Base-by-base conservation (phyloP, 2,797 vertebrate species). In the Propithecus deckenii region DNA sequence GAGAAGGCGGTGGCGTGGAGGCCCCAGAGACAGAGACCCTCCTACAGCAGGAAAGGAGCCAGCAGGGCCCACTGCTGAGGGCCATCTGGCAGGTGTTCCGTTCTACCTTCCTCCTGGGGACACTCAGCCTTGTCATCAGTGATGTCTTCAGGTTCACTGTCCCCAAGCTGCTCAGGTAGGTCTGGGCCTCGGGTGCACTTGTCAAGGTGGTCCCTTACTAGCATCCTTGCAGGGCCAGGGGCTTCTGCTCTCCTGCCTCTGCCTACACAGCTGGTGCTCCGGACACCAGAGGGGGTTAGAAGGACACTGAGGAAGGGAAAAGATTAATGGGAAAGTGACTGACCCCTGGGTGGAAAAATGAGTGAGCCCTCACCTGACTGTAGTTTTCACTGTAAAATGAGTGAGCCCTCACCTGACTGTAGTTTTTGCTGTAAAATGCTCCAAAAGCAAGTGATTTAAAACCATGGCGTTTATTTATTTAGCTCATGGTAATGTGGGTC, bases 81-180 rank as follows among this genome's bases (percentile, higher is more conserved):
- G 99, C 98, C 0, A 97, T 99, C 78, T 99, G 99, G 90, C 99
- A 96, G 80, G 99, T 99, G 96, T 99, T 99, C 43, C 99, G 99
- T 30, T 98, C 98, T 0, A 98, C 99, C 93, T 99, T 99, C 98
- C 98, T 99, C 87, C 98, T 99, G 0, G 99, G 99, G 30, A 99
- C 99, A 14, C 92, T 99, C 97, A 99, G 99, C 94, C 99, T 99
- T 79, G 95, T 99, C 95, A 97, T 99, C 98, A 99, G 99, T 2
- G 99, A 99, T 50, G 96, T 99, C 95, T 99, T 99, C 98, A 99
- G 99, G 99, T 99, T 99, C 88, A 98, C 99, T 72, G 98, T 99
- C 86, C 99, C 99, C 2, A 99, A 99, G 97, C 98, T 99, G 84
- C 98, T 99, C 93, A 99, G 99, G 99, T 99, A 98, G 96, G 99